Evolutionary conservation across 2,797 vertebrate genomes (phyloP).

Genomic region (Meda fulgida): DNA sequence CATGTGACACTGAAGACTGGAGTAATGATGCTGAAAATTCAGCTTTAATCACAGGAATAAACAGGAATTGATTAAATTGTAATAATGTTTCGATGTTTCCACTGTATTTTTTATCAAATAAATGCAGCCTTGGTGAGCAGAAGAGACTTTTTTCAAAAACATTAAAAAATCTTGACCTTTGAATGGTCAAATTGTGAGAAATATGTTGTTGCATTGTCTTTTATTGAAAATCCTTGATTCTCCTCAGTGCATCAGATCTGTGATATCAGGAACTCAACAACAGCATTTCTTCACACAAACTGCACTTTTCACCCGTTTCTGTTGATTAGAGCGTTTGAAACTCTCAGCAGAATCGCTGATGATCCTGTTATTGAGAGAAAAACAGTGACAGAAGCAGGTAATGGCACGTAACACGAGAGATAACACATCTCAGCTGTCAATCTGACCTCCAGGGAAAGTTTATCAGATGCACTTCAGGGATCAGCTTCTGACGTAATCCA

Average conservation of each 20-base stretch:
- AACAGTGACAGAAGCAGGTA: not conserved
- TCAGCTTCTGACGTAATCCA: conserved; percentile 36
- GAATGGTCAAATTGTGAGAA: not conserved
- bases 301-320: conserved; percentile 3
- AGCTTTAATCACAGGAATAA: too few species aligned
- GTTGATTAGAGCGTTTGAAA: conserved; percentile 18
- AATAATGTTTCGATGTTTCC: too few species aligned
- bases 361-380: conserved; percentile 1
- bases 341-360: conserved; percentile 1
- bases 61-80: too few species aligned
- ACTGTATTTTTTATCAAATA: too few species aligned
- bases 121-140: not conserved
- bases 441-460: conserved; percentile 26
- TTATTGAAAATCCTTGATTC: not conserved
- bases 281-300: not conserved
- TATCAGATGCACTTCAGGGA: conserved; percentile 18
- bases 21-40: too few species aligned
- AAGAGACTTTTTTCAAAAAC: not conserved
- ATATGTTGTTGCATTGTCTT: not conserved
- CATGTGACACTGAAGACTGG: too few species aligned
- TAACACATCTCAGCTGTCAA: conserved; percentile 1
- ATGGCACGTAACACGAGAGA: not conserved
- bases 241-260: not conserved
- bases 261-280: not conserved
- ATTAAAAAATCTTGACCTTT: not conserved